Evolutionary conservation across 1,140 invertebrate species (phyloP).

Genomic region (Psilanteris sp.): DNA sequence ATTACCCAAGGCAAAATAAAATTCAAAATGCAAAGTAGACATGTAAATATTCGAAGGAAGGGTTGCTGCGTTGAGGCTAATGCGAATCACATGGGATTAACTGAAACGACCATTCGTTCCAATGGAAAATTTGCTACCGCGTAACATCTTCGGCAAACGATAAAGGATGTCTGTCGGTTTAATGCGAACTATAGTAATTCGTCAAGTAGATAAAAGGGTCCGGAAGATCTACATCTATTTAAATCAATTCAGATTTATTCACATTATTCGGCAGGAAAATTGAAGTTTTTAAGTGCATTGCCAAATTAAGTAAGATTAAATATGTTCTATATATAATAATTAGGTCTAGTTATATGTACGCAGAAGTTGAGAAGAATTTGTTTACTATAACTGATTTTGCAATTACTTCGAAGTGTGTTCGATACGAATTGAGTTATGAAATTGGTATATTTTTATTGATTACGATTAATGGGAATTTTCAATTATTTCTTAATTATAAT

Average conservation of each 20-base stretch:
- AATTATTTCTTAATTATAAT: too few relatives aligned
- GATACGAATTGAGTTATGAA: too few relatives aligned
- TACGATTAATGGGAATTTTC: too few relatives aligned
- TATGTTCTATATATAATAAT: too few relatives aligned
- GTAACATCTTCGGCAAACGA: conserved; percentile 62
- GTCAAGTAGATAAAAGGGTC: conserved; percentile 60
- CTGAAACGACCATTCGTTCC: conserved; percentile 58
- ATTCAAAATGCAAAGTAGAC: conserved; percentile 64
- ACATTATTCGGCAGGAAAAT: conserved; percentile 1
- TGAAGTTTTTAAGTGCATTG: too few relatives aligned
- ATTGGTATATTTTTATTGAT: too few relatives aligned
- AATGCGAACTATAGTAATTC: conserved; percentile 61
- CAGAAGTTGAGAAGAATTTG: too few relatives aligned
- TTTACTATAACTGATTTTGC: too few relatives aligned
- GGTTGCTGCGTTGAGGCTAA: conserved; percentile 50
- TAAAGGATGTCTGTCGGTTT: conserved; percentile 56
- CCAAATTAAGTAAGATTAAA: too few relatives aligned
- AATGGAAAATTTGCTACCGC: conserved; percentile 54
- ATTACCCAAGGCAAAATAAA: conserved; percentile 61
- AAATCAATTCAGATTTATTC: conserved; percentile 61
- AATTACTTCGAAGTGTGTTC: too few relatives aligned
- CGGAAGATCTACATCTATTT: conserved; percentile 44
- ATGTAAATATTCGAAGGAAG: conserved; percentile 55
- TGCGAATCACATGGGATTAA: conserved; percentile 65
- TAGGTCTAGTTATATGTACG: too few relatives aligned